Percentiles rank a stretch among this genome's conserved stretches.
Conservation (phyloP, 1,140 invertebrate species). For the Protaetia brevitarsis region DNA sequence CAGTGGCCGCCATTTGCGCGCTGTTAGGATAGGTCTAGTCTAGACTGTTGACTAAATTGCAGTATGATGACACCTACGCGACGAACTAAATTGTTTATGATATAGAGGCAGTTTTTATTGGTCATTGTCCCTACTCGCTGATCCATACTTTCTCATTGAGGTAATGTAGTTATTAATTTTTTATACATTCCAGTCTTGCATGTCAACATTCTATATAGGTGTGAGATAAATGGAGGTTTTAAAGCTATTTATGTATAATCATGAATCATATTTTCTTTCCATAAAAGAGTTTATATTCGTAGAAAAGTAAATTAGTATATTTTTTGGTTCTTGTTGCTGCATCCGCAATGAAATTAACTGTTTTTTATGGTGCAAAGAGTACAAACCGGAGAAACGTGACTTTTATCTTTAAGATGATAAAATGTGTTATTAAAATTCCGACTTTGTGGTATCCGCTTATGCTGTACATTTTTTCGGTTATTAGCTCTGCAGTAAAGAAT, state of each 20-base stretch:
- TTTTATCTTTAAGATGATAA: neutral
- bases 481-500: constrained; percentile 9
- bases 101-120: constrained; percentile 12
- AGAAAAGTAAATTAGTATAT: too few relatives aligned
- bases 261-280: too few relatives aligned
- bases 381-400: neutral
- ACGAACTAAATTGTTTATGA: constrained; percentile 1
- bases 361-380: too few relatives aligned
- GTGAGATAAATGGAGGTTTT: too few relatives aligned
- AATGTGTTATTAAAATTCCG: neutral
- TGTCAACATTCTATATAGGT: too few relatives aligned
- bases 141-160: neutral
- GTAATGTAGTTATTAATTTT: neutral
- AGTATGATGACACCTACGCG: neutral
- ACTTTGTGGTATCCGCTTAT: neutral
- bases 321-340: neutral
- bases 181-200: neutral
- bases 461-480: neutral
- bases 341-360: neutral
- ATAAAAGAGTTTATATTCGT: too few relatives aligned
- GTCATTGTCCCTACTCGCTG: neutral
- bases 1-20: neutral
- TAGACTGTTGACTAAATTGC: constrained; percentile 4
- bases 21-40: constrained; percentile 8
- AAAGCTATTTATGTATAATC: too few relatives aligned